Conservation (phyloP, 2,888 invertebrate species). For the Eupelmus urozonus region DNA sequence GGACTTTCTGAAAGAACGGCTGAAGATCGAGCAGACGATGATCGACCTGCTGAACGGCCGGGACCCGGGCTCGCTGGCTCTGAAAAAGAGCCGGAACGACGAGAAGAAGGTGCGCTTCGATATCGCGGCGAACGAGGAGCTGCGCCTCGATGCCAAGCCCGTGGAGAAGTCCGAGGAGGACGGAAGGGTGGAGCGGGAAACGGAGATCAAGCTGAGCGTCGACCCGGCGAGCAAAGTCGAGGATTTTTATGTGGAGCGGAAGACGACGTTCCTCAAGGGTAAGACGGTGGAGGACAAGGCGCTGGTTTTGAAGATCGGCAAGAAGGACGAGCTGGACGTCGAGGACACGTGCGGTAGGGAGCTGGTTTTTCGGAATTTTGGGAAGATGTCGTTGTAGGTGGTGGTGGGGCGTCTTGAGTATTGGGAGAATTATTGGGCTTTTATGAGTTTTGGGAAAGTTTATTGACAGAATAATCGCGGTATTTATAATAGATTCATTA, state of each 20-base stretch:
- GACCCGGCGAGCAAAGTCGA: conserved; percentile 49
- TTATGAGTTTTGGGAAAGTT: too few species aligned
- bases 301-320: conserved; percentile 51
- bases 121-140: conserved; percentile 39
- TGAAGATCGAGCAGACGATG: conserved; percentile 67
- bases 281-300: conserved; percentile 58
- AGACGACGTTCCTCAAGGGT: conserved; percentile 51
- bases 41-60: conserved; percentile 64
- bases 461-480: too few species aligned
- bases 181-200: conserved; percentile 37
- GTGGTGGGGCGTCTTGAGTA: too few species aligned
- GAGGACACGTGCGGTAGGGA: conserved; percentile 44
- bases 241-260: conserved; percentile 55
- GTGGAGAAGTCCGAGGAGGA: conserved; percentile 25
- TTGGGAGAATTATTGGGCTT: too few species aligned
- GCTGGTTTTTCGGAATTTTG: conserved; percentile 51
- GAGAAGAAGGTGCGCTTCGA: conserved; percentile 70
- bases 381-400: conserved; percentile 48
- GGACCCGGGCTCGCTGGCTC: conserved; percentile 61
- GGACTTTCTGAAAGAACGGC: conserved; percentile 61
- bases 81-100: conserved; percentile 65
- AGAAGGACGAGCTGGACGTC: conserved; percentile 18
- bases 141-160: conserved; percentile 30
- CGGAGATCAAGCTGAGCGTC: conserved; percentile 54
- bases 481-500: too few species aligned